Evolutionary conservation across 1,140 invertebrate genomes (phyloP).

Genomic region (Polypedilum pembai): DNA sequence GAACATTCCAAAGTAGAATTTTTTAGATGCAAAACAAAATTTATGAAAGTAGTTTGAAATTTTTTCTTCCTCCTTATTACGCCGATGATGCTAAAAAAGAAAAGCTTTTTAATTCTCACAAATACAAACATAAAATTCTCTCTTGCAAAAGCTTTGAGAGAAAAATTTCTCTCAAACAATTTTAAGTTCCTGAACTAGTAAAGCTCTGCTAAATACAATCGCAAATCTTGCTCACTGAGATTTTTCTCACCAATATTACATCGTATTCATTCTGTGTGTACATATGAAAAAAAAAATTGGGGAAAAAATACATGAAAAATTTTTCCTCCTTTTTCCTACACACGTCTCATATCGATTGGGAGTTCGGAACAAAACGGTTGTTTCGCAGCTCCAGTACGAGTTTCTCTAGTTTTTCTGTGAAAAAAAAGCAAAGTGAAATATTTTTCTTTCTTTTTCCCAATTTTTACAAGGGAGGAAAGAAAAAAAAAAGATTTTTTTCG

Average conservation of each 20-base stretch:
- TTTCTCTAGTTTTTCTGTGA: conserved; percentile 15
- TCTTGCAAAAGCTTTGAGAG: neutral
- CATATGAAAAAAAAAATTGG: neutral
- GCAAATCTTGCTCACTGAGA: conserved; percentile 16
- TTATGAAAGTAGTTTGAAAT: too few species aligned
- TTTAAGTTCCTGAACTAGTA: neutral
- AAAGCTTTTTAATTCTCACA: neutral
- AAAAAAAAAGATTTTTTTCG: neutral
- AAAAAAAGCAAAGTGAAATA: conserved; percentile 21
- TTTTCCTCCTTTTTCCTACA: conserved; percentile 6
- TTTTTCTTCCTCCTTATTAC: too few species aligned
- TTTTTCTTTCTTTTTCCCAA: conserved; percentile 8
- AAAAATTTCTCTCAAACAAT: neutral
- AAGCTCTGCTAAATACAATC: conserved; percentile 17
- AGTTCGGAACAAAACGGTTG: conserved; percentile 28
- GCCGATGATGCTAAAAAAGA: neutral
- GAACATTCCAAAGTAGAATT: neutral
- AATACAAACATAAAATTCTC: neutral
- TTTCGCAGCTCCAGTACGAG: conserved; percentile 24
- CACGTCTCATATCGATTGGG: conserved; percentile 20
- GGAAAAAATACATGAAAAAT: conserved; percentile 27
- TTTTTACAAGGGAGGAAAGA: neutral
- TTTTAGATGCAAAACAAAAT: neutral
- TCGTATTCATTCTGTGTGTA: neutral
- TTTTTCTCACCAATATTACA: conserved; percentile 13